Evolutionary conservation across 1,140 invertebrate species (phyloP), one percentile per base, ranked within the genome.

Genomic region (Scaptomyza graminum): DNA sequence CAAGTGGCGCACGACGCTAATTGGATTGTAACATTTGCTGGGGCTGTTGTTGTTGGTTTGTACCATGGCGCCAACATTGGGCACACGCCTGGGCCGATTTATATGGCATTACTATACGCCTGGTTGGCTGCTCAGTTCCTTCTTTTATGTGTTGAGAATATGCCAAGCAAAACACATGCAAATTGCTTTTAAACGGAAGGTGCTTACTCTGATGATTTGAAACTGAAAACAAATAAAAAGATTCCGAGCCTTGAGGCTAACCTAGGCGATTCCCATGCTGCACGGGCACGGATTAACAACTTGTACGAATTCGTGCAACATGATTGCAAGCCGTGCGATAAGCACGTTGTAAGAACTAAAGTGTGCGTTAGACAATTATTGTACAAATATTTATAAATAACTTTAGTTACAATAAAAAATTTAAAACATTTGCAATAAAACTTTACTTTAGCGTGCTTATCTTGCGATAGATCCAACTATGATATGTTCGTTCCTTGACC

Each of bases 21-120:
- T 91, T 91, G 90, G 90, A 91, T 91, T 91, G 90, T 74, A 88
- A 90, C 79, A 91, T 82, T 90, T 90, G 55, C 83, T 89, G 54
- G 75, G 52, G 54, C 50, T 79, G 31, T 69, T 37, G 54, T 47
- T 79, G 31, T 69, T 37, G 68, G 61, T 41, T 41, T n/a, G 37
- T 41, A 4, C 51, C 57, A 46, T 73, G 60, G 55, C 71, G 68
- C 59, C 54, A 77, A 39, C 69, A 77, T 69, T 80, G 70, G 62
- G 70, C 74, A 67, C 67, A 71, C 39, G 46, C 43, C 34, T 56
- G 46, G 68, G 39, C 65, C 77, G 52, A 64, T 71, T 83, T 76
- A 50, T 66, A 50, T 31, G 51, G 57, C 56, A 85, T 85, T 85
- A 88, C 82, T 87, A 54, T 54, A 63, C 61, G 55, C 67, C 47